Evolutionary conservation across 2,888 invertebrate genomes (phyloP).

Genomic region (Metallyticus violacea): DNA sequence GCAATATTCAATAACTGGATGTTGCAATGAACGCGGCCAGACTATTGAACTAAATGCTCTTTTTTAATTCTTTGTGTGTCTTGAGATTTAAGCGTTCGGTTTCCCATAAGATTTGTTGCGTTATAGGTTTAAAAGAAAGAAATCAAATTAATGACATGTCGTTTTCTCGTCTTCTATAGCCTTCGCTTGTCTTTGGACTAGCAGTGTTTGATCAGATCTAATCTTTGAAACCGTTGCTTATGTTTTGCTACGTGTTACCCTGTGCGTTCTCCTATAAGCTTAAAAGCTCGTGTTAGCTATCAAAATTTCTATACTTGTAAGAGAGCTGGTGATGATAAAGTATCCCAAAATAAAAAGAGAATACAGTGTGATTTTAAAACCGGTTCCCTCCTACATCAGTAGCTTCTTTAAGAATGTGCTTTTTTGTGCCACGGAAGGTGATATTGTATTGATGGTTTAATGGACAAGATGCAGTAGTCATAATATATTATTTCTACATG

Average conservation of each 20-base stretch:
- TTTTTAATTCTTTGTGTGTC: too few species aligned
- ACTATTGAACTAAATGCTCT: too few species aligned
- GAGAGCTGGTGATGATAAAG: not conserved
- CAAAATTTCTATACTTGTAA: not conserved
- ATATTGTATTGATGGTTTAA: not conserved
- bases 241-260: too few species aligned
- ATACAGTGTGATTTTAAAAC: not conserved
- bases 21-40: not conserved
- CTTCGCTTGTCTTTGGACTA: too few species aligned
- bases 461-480: not conserved
- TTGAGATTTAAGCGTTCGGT: too few species aligned
- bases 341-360: not conserved
- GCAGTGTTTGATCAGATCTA: too few species aligned
- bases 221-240: too few species aligned
- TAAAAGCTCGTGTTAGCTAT: not conserved
- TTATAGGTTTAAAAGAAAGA: too few species aligned
- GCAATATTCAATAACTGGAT: not conserved
- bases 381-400: not conserved
- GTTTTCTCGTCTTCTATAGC: too few species aligned
- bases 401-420: not conserved
- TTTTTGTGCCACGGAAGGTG: not conserved
- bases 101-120: too few species aligned
- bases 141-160: too few species aligned
- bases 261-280: too few species aligned
- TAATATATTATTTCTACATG: not conserved